Percentiles rank a stretch among this genome's conserved stretches.
Evolutionary conservation across 1,140 invertebrate species (phyloP).

Genomic region (Marisa cornuarietis): DNA sequence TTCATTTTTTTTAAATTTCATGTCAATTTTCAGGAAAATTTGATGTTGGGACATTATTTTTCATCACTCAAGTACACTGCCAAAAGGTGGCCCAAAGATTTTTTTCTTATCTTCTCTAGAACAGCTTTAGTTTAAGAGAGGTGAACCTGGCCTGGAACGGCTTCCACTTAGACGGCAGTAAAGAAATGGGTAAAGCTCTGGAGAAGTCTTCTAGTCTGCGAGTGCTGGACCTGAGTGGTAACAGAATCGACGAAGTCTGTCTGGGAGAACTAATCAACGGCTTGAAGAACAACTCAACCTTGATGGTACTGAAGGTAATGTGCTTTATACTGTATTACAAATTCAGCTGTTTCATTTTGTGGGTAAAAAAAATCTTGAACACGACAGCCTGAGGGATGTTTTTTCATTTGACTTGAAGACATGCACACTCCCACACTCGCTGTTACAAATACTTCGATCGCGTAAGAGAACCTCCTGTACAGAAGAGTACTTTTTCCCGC

Average conservation of each 20-base stretch:
- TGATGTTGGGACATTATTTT: neutral
- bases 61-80: neutral
- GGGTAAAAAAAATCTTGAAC: no score
- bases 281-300: slow-evolving; percentile 45
- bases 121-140: slow-evolving; percentile 51
- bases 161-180: slow-evolving; percentile 44
- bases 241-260: slow-evolving; percentile 55
- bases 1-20: no score
- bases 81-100: neutral
- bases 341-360: no score
- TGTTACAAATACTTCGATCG: no score
- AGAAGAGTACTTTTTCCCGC: no score
- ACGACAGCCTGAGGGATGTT: no score
- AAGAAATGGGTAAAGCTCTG: slow-evolving; percentile 45
- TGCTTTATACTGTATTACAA: neutral
- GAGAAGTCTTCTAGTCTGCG: slow-evolving; percentile 45
- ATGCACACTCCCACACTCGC: no score
- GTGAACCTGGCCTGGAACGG: slow-evolving; percentile 59
- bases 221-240: slow-evolving; percentile 57
- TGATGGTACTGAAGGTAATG: slow-evolving; percentile 43
- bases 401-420: no score
- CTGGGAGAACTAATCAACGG: slow-evolving; percentile 48
- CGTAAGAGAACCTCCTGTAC: no score
- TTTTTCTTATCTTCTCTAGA: slow-evolving; percentile 30
- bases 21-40: no score